A percentile compares a stretch with the other conserved stretches of the same genome.
phyloP scores from a whole-genome alignment of 2,888 invertebrate genomes.

The Gisinianus flammeolus region DNA sequence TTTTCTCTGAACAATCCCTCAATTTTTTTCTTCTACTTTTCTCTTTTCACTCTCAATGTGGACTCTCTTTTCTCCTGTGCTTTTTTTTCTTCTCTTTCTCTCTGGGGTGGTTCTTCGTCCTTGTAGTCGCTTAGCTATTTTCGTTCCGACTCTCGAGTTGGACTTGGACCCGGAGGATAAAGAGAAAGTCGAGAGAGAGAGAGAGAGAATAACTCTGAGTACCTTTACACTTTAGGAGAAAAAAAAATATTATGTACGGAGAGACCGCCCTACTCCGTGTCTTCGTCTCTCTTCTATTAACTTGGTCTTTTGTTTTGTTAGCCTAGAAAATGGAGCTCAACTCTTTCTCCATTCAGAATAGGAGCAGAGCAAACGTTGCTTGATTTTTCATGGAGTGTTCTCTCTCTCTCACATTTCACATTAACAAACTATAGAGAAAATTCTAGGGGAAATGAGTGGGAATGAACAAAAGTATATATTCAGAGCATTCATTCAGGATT shows the following conservation, averaged over 20 bases:
- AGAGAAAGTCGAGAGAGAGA: neutral
- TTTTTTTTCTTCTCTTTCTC: conserved; percentile 18
- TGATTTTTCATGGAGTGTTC: too few species aligned
- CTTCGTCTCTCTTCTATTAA: neutral
- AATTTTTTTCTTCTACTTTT: conserved; percentile 21
- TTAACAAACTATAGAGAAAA: too few species aligned
- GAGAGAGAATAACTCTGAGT: conserved; percentile 2
- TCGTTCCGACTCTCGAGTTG: too few species aligned
- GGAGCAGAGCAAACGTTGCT: too few species aligned
- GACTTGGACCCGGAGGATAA: too few species aligned
- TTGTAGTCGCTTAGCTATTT: neutral
- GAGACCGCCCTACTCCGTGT: conserved; percentile 14
- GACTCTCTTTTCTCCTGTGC: conserved; percentile 13
- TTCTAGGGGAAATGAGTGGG: too few species aligned
- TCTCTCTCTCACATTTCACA: too few species aligned
- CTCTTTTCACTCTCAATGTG: neutral
- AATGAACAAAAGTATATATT: too few species aligned
- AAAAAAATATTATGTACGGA: too few species aligned
- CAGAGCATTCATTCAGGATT: too few species aligned
- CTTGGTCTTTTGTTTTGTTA: neutral
- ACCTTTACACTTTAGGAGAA: neutral
- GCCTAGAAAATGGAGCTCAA: too few species aligned
- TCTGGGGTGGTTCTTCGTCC: neutral
- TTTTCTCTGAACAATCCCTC: conserved; percentile 30
- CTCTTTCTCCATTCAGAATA: too few species aligned